Percentiles rank a stretch among this genome's conserved stretches.
Evolutionary conservation across 2,113 vertebrate species (phyloP).

Genomic region (Eulemur macaco): DNA sequence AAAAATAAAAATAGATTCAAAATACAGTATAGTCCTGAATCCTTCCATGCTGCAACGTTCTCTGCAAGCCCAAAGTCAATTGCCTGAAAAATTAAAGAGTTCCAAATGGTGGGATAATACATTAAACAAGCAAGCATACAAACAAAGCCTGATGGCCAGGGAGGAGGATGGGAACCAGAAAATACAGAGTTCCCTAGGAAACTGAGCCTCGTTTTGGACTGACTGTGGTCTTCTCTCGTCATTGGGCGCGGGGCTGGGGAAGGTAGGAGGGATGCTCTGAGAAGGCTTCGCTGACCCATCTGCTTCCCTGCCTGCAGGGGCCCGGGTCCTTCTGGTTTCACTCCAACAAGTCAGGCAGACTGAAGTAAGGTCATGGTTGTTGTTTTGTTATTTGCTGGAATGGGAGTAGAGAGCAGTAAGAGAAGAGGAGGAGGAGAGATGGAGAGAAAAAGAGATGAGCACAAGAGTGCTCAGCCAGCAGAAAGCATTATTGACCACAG

Average conservation of each 20-base stretch:
- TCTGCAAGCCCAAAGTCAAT: conserved; percentile 60
- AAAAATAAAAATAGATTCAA: conserved; percentile 29
- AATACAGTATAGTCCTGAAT: background rate
- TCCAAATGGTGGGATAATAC: conserved; percentile 32
- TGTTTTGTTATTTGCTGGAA: conserved; percentile 36
- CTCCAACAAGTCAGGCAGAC: background rate
- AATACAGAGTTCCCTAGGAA: conserved; percentile 52
- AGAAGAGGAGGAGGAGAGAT: background rate
- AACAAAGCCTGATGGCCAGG: background rate
- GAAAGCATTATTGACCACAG: conserved; percentile 16
- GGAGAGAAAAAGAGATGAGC: background rate
- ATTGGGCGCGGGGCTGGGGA: background rate
- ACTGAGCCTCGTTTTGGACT: background rate
- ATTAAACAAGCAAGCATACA: conserved; percentile 40
- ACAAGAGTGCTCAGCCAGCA: background rate
- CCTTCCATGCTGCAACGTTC: background rate
- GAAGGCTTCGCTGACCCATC: background rate
- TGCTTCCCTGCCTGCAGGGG: background rate
- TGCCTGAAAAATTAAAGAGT: conserved; percentile 55
- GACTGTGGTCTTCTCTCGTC: background rate
- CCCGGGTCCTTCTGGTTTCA: background rate
- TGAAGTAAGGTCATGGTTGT: background rate
- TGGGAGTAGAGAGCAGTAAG: background rate
- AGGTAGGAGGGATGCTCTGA: background rate
- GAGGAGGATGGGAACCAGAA: background rate